Base-by-base conservation (phyloP, 2,797 vertebrate genomes). In the Yasuhikotakia modesta region DNA sequence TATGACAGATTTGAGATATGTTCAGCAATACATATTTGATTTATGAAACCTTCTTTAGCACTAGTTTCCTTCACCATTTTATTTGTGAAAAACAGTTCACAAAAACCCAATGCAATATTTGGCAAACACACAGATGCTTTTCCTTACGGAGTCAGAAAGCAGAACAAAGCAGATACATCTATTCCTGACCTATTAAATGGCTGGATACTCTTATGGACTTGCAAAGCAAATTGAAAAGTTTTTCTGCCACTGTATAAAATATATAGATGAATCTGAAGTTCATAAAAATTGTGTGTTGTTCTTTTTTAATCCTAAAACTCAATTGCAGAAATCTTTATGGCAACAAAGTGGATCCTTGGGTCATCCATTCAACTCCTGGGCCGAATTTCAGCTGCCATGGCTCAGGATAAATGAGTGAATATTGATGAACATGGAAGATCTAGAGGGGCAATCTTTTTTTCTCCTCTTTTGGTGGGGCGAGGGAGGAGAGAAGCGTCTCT, bases 341-440 rank as follows among this genome's bases (percentile, higher is more conserved):
- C 78, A 43, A 81, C 88, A 90, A 89, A 85, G 68, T 86, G 87
- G 85, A 87, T 89, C 86, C 83, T 76, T 82, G 82, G 72, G 81
- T 81, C 88, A 93, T 94, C 90, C 90, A 92, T 94, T 80, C 87
- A 87, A 58, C 67, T 84, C 87, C 87, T 82, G 87, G 72, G 90
- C 81, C 82, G 88, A 92, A 92, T 94, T 94, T 92, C 88, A 94
- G 89, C 94, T 94, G 91, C 92, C 93, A 92, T 81, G 83, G 80
- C 90, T 81, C 87, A 90, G 91, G 86, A 94, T 93, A 91, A 94
- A 92, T 92, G 91, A 90, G 92, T 93, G 86, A 75, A 90, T 94
- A 93, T 90, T 95, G 93, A 95, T 95, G 91, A 94, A 94, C 89
- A 92, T 82, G 92, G 89, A 91, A 93, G 88, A 91, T 87, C 91